A percentile compares a stretch with the other conserved stretches of the same genome.
Conservation (phyloP, 2,888 invertebrate genomes). For the Petrolisthes manimaculis region DNA sequence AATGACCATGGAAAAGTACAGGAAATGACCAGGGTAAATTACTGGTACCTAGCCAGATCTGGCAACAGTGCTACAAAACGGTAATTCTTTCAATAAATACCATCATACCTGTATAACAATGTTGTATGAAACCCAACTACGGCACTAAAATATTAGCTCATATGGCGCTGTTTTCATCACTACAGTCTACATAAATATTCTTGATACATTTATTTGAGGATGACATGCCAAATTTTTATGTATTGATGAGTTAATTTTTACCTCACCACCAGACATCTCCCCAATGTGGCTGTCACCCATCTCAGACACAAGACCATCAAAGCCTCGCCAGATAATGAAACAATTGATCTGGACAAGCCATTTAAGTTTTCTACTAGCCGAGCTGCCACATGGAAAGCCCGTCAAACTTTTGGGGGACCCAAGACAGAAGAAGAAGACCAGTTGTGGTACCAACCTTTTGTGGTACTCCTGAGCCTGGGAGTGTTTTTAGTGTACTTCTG, state of each 20-base stretch:
- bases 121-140: too few species aligned
- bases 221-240: neutral
- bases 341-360: slow-evolving; percentile 64
- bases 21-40: too few species aligned
- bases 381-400: slow-evolving; percentile 67
- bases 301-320: slow-evolving; percentile 33
- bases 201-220: neutral
- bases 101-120: too few species aligned
- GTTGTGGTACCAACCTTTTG: slow-evolving; percentile 80
- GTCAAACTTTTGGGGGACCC: slow-evolving; percentile 57
- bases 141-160: too few species aligned
- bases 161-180: too few species aligned
- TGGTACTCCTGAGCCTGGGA: slow-evolving; percentile 77
- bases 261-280: slow-evolving; percentile 17
- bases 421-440: slow-evolving; percentile 18
- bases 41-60: too few species aligned
- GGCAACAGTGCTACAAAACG: too few species aligned
- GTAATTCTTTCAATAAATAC: too few species aligned
- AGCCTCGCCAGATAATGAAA: slow-evolving; percentile 26
- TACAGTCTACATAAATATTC: neutral
- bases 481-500: slow-evolving; percentile 84
- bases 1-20: too few species aligned
- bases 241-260: neutral
- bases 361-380: slow-evolving; percentile 65
- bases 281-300: neutral